These are phyloP conservation scores for Eurystomus glaucurus DNA, from an alignment of 2,797 vertebrate genomes.

Conservation along the genomic window DNA sequence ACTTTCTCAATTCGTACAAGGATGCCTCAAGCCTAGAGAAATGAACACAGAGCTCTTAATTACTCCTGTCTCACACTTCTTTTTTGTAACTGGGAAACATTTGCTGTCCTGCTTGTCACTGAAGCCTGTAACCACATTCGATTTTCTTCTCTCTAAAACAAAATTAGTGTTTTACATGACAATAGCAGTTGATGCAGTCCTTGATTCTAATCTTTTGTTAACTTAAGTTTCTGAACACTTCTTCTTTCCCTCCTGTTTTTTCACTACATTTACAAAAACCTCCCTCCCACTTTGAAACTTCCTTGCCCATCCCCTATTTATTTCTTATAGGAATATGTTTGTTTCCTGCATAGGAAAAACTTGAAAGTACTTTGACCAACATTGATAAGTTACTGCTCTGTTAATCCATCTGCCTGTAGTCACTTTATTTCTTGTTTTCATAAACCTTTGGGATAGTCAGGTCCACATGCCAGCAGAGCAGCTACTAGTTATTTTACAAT, in stretches of 20 bases:
- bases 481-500: background rate
- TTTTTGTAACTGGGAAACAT: conserved; percentile 20
- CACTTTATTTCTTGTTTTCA: background rate
- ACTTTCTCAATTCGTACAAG: background rate
- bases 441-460: background rate
- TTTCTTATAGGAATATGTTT: background rate
- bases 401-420: background rate
- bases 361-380: background rate
- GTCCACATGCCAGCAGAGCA: background rate
- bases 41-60: conserved; percentile 3
- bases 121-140: conserved; percentile 1
- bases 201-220: background rate
- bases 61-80: conserved; percentile 14
- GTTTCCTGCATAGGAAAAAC: background rate
- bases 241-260: background rate
- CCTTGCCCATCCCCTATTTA: background rate
- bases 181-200: background rate
- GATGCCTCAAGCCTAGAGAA: background rate
- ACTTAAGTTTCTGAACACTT: background rate
- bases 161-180: background rate
- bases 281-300: background rate
- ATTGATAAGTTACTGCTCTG: background rate
- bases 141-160: background rate
- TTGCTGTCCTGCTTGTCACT: conserved; percentile 26
- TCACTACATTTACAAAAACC: background rate